Conservation (phyloP, 2,888 invertebrate genomes). For the Zygogramma bicolorata region DNA sequence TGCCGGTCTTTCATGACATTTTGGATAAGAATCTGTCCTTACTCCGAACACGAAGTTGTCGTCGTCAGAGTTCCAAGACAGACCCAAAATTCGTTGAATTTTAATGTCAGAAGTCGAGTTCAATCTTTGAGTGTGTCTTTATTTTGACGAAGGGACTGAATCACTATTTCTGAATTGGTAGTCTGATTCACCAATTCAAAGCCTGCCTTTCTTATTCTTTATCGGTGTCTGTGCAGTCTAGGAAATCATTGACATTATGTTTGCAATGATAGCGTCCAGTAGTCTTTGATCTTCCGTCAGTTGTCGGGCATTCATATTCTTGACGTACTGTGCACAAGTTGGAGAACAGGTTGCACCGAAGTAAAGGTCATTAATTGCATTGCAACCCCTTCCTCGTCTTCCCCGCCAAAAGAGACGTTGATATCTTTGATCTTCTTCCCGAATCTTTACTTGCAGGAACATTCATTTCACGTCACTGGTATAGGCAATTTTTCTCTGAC, state of each 20-base stretch:
- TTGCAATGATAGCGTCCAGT: background rate
- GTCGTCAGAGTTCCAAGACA: background rate
- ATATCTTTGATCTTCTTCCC: too few relatives aligned
- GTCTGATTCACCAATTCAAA: background rate
- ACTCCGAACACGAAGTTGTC: background rate
- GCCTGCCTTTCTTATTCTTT: background rate
- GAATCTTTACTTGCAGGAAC: too few relatives aligned
- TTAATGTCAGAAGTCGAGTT: background rate
- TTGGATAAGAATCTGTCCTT: background rate
- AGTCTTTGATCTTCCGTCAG: background rate
- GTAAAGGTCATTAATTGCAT: too few relatives aligned
- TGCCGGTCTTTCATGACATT: background rate
- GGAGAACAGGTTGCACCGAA: slow-evolving; percentile 1
- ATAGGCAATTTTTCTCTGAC: too few relatives aligned
- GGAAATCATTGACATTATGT: background rate
- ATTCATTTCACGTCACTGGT: too few relatives aligned
- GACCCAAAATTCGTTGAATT: background rate
- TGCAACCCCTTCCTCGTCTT: too few relatives aligned
- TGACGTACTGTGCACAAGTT: too few relatives aligned
- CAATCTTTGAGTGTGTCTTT: background rate
- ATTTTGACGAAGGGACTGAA: background rate
- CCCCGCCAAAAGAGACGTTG: too few relatives aligned
- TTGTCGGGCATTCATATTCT: background rate
- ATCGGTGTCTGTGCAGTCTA: background rate
- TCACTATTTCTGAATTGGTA: background rate